A percentile compares a stretch with the other conserved stretches of the same genome.
phyloP scores from a whole-genome alignment of 2,888 invertebrate genomes.

The Archips xylosteana region DNA sequence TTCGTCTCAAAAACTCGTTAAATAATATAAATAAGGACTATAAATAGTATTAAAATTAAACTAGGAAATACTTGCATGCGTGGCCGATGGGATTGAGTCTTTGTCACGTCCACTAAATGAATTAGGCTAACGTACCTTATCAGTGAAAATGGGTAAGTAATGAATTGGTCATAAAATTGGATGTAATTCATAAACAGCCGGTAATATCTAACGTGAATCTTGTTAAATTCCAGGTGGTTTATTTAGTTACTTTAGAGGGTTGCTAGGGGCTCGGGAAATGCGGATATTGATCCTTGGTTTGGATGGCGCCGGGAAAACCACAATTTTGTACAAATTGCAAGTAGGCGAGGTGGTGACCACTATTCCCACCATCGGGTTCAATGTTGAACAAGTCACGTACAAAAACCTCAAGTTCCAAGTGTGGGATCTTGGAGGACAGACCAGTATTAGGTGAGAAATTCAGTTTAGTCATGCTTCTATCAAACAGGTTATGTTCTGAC shows the following conservation, averaged over 20 bases:
- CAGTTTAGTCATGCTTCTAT: slow-evolving; percentile 20
- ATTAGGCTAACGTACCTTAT: slow-evolving; percentile 65
- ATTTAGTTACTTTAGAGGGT: slow-evolving; percentile 97
- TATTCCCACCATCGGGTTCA: slow-evolving; percentile 99
- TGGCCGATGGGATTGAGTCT: slow-evolving; percentile 59
- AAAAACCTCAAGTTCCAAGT: slow-evolving; percentile 99
- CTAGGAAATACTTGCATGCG: slow-evolving; percentile 53
- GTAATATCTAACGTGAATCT: slow-evolving; percentile 40
- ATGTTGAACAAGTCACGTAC: slow-evolving; percentile 99
- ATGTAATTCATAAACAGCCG: slow-evolving; percentile 46
- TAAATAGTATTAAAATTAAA: slow-evolving; percentile 52
- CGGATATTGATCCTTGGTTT: slow-evolving; percentile 98
- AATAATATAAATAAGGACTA: slow-evolving; percentile 49
- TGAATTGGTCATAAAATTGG: slow-evolving; percentile 51
- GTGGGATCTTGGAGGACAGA: slow-evolving; percentile 99
- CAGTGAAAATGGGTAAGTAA: slow-evolving; percentile 75
- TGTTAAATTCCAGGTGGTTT: slow-evolving; percentile 91
- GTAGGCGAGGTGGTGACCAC: slow-evolving; percentile 99
- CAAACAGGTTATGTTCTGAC: slow-evolving; percentile 48
- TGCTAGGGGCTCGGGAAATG: slow-evolving; percentile 99
- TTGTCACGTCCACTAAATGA: slow-evolving; percentile 70
- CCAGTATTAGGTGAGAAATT: slow-evolving; percentile 94
- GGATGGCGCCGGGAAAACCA: slow-evolving; percentile 99
- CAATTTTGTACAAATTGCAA: slow-evolving; percentile 98
- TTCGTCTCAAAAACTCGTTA: slow-evolving; percentile 55